Base-by-base conservation (phyloP, 2,113 vertebrate genomes). In the Rousettus leschenaultii region DNA sequence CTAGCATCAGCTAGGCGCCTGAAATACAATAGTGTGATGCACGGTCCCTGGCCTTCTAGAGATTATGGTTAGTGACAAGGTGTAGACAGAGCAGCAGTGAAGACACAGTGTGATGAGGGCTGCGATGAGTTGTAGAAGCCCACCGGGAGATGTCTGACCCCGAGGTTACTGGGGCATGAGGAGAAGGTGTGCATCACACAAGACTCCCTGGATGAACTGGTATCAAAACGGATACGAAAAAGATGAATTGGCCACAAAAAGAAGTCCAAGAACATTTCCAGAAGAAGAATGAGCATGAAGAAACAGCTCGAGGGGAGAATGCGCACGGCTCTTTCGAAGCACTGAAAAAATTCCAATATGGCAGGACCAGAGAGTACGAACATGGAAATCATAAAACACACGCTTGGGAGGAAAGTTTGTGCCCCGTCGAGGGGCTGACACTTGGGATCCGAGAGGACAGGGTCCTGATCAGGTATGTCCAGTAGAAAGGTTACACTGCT, bases 381-480 rank as follows among this genome's bases (percentile, higher is more conserved):
- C 68, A 6, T n/a, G 28, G 28, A 38, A 33, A 48, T 30, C 53
- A 85, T 26, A 86, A 94, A 66, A 89, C 21, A 15, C 12, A n/a
- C 57, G 33, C 5, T 53, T 18, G 21, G 53, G 28, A 85, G 85
- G 45, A n/a, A 51, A 85, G 38, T 43, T n/a, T 84, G 63, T 45
- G 78, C 59, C 66, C 21, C 4, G 3, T 2, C 1, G 26, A 95
- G 71, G 45, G 89, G 38, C 1, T 28, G 55, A n/a, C 55, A 45
- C 7, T 24, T 53, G 35, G 35, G 14, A 21, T 78, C 65, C 80
- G 63, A 45, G 80, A 63, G 21, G 45, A 5, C 14, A 33, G 33
- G 2, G 61, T 43, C 22, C 28, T 55, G 33, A 59, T 48, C 59
- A 1, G n/a, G 43, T 13, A 19, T 0, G 8, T 6, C 7, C 0